These are phyloP conservation scores for Rugalucina vietnamica DNA, from an alignment of 2,888 invertebrate genomes.

Conservation along the genomic window DNA sequence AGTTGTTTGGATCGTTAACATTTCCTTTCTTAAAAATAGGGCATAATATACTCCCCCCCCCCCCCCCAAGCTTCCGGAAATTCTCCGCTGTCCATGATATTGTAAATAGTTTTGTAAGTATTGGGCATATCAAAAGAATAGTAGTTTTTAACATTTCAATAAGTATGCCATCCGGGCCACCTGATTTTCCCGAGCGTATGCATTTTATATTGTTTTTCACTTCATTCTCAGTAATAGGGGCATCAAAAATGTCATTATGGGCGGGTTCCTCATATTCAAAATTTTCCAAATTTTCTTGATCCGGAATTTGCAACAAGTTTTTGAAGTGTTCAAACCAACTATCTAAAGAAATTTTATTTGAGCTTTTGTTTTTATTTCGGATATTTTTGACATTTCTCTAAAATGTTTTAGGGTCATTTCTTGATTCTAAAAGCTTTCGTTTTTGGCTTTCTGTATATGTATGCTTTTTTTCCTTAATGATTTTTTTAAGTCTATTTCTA, in stretches of 20 bases:
- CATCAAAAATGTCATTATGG: background rate
- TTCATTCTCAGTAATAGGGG: slow-evolving; percentile 1
- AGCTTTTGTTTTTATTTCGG: background rate
- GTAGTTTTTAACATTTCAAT: background rate
- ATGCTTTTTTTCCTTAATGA: background rate
- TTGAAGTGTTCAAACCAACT: background rate
- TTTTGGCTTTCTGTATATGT: background rate
- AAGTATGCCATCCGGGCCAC: background rate
- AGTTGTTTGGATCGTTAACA: slow-evolving; percentile 5
- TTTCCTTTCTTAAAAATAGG: slow-evolving; percentile 7
- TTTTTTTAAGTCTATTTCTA: background rate
- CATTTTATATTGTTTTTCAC: background rate
- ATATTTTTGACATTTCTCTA: background rate
- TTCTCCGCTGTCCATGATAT: slow-evolving; percentile 12
- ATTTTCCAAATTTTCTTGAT: background rate
- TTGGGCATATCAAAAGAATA: background rate
- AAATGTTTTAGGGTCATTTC: background rate
- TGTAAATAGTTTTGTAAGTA: background rate
- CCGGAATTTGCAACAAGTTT: background rate
- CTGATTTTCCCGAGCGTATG: background rate
- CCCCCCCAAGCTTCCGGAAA: slow-evolving; percentile 10
- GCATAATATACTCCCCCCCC: background rate
- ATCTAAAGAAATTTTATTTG: background rate
- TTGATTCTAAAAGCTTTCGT: background rate
- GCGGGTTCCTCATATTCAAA: background rate